Base-by-base conservation (phyloP, 2,888 invertebrate species). In the Drosophila peninsularis region DNA sequence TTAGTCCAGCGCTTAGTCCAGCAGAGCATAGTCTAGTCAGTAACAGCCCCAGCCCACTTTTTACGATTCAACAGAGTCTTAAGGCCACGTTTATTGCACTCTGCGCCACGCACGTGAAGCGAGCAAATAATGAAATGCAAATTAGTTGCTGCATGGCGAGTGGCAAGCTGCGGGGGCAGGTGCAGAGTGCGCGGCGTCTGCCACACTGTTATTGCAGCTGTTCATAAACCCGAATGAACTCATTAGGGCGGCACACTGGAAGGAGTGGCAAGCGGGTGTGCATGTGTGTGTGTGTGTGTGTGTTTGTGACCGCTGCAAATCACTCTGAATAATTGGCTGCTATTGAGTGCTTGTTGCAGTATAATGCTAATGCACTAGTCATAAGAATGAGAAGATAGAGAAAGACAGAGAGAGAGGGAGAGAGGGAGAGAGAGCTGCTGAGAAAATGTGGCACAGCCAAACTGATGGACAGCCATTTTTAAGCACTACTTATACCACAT, bases 141-240 rank as follows among this genome's bases (percentile, higher is more conserved):
- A 81, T 81, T 83, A 81, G 72, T 69, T 58, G 60, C 44, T 58
- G 50, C 50, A 52, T 39, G 62, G 47, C n/a, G n/a, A n/a, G n/a
- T n/a, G 39, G 50, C n/a, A 36, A 7, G 30, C 21, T 5, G 45
- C 1, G 14, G 21, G 27, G 45, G 32, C 47, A 44, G 58, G 27
- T 41, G 37, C 11, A 60, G 14, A 14, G n/a, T 21, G 17, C 45
- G 45, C 10, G 36, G 36, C 27, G 17, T 6, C 30, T 54, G 47
- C 19, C 21, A 36, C n/a, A 50, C 39, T 61, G 54, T 45, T 67
- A 57, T 58, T 45, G 41, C 56, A 27, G 60, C 53, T 58, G 53
- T 69, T 61, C 79, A 84, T 84, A 84, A 84, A 78, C 58, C 71
- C 67, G 71, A 81, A 73, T 84, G 75, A 84, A 73, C 72, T 84